Evolutionary conservation across 2,797 vertebrate genomes (phyloP).

Genomic region (Staurois parvus): DNA sequence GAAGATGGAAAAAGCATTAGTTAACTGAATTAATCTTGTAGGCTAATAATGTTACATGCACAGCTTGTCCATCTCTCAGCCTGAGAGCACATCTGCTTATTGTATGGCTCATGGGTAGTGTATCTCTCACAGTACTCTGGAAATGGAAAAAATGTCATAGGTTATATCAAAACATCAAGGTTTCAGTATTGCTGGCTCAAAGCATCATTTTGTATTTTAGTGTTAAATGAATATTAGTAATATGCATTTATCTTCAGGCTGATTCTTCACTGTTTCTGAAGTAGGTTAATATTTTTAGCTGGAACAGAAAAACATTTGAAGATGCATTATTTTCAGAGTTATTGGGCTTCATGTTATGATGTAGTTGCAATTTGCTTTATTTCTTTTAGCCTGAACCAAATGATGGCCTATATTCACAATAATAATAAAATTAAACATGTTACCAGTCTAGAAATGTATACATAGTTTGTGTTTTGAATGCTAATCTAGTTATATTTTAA

Average conservation of each 20-base stretch:
- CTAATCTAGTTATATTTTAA: background rate
- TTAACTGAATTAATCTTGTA: conserved; percentile 27
- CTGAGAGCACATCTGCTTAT: conserved; percentile 39
- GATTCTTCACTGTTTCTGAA: background rate
- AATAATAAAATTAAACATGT: background rate
- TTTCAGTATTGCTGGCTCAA: background rate
- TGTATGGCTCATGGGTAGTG: background rate
- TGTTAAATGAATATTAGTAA: conserved; percentile 1
- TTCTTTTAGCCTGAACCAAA: background rate
- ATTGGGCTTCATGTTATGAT: background rate
- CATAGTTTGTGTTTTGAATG: background rate
- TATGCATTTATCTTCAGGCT: background rate
- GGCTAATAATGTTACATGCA: conserved; percentile 47
- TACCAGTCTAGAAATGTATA: background rate
- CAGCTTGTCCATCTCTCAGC: conserved; percentile 5
- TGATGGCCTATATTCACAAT: background rate
- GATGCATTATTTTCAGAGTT: background rate
- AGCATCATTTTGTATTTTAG: background rate
- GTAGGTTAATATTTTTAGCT: background rate
- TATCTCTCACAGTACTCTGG: background rate
- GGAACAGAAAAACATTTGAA: background rate
- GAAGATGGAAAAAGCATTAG: conserved; percentile 40
- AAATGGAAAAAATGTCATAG: conserved; percentile 19
- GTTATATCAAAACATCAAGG: background rate
- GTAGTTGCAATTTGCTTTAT: background rate